A percentile compares a stretch with the other conserved stretches of the same genome.
These are phyloP conservation scores for Xyrauchen texanus DNA, from an alignment of 2,113 vertebrate genomes.

Conservation along the genomic window DNA sequence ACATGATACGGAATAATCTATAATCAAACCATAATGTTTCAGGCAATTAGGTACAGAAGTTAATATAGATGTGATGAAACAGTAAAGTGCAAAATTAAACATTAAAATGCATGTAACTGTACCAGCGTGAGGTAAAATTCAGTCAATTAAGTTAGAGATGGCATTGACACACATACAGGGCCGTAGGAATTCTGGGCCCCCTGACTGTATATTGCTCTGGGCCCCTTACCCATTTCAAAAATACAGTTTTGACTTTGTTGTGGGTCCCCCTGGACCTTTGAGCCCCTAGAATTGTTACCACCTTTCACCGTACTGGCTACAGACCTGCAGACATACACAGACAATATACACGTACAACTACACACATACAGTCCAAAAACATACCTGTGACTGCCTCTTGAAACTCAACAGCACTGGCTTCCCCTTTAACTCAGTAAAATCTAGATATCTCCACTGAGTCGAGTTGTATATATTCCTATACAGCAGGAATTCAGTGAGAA, in stretches of 20 bases:
- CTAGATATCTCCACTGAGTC: not conserved
- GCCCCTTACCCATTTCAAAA: too few species aligned
- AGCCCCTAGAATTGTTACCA: too few species aligned
- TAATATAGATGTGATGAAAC: not conserved
- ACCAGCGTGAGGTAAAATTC: not conserved
- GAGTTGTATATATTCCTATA: too few species aligned
- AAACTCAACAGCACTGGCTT: not conserved
- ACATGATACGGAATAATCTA: constrained; percentile 17
- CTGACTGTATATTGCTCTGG: too few species aligned
- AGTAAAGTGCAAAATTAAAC: not conserved
- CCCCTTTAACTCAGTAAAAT: not conserved
- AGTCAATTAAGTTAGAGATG: not conserved
- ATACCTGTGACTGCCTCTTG: constrained; percentile 36
- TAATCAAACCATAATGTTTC: not conserved
- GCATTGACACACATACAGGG: too few species aligned
- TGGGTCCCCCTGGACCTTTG: too few species aligned
- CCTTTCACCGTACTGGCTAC: not conserved
- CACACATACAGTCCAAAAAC: constrained; percentile 4
- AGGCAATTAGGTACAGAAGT: not conserved
- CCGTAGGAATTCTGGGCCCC: too few species aligned
- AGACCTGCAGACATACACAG: not conserved
- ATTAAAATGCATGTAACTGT: not conserved
- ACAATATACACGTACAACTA: not conserved
- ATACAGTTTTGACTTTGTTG: too few species aligned
- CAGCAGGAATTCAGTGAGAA: too few species aligned